phyloP scores from a whole-genome alignment of 1,140 invertebrate genomes.

The Apis laboriosa region DNA sequence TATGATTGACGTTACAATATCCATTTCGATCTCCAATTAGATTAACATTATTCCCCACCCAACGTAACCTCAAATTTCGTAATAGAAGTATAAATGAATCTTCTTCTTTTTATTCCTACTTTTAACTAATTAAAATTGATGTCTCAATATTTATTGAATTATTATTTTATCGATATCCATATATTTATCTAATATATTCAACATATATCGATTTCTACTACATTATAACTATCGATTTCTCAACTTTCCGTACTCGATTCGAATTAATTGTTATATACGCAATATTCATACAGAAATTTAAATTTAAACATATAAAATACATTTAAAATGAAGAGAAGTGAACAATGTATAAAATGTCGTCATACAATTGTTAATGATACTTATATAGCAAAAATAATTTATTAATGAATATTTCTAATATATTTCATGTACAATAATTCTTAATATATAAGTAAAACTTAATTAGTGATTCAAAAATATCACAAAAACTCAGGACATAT shows the following conservation, averaged over 20 bases:
- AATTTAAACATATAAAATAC: background rate
- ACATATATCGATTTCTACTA: background rate
- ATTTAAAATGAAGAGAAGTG: background rate
- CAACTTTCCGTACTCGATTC: background rate
- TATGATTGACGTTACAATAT: conserved; percentile 2
- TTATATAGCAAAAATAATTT: background rate
- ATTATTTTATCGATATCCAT: background rate
- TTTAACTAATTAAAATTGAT: background rate
- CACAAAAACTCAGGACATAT: conserved; percentile 45
- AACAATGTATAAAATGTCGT: conserved; percentile 26
- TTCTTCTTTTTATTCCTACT: background rate
- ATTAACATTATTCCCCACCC: conserved; percentile 3
- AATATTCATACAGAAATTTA: background rate
- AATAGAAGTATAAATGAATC: background rate
- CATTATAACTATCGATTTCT: background rate
- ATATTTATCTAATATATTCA: background rate
- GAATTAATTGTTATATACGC: background rate
- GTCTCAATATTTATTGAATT: background rate
- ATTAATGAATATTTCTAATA: background rate
- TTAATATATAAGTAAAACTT: background rate
- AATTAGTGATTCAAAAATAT: conserved; percentile 21
- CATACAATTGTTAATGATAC: background rate
- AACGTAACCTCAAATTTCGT: background rate
- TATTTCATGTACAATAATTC: background rate
- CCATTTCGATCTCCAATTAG: background rate